Base-by-base conservation (phyloP, 2,888 invertebrate species). In the Apamea monoglypha region DNA sequence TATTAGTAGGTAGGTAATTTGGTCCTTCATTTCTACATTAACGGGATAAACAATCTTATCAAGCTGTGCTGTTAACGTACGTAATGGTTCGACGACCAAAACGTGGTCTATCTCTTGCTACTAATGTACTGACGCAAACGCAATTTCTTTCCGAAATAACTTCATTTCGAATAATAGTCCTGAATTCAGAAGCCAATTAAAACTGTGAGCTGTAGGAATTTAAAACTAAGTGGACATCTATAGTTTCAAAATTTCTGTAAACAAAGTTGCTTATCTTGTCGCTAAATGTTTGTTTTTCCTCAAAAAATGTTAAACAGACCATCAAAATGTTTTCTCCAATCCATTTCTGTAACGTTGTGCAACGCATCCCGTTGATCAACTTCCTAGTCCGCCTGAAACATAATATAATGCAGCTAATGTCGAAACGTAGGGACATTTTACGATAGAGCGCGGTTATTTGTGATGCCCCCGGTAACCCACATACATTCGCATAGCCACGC, bases 401-500 rank as follows among this genome's bases (percentile, higher is more conserved):
- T 74, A 85, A 77, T 73, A 84, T 85, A 88, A 86, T 82, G 83
- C 86, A 90, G 92, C 93, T 91, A 90, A 91, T 91, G 93, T 94
- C 90, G 94, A 94, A 94, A 95, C 85, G 79, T 86, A 90, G 92
- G 88, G 92, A 92, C 92, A 92, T 92, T 94, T 93, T 91, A 94
- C 94, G 93, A 93, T 94, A 87, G 92, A 72, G 80, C 79, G 72
- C 76, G 78, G 88, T 92, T 93, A 95, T 95, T 94, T 92, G 92
- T 93, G 94, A 92, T 93, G 90, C 90, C 91, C 91, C 91, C 88
- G 90, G 87, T 95, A 95, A 93, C 96, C 96, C 87, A 96, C 87
- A 94, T 94, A 94, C 94, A 94, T 95, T 95, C 92, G 94, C 95
- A 94, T 93, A 92, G 92, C 93, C 91, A 87, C 86, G 86, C 76